A percentile compares a stretch with the other conserved stretches of the same genome.
phyloP scores from a whole-genome alignment of 1,140 invertebrate species.

The Drosophila asahinai region DNA sequence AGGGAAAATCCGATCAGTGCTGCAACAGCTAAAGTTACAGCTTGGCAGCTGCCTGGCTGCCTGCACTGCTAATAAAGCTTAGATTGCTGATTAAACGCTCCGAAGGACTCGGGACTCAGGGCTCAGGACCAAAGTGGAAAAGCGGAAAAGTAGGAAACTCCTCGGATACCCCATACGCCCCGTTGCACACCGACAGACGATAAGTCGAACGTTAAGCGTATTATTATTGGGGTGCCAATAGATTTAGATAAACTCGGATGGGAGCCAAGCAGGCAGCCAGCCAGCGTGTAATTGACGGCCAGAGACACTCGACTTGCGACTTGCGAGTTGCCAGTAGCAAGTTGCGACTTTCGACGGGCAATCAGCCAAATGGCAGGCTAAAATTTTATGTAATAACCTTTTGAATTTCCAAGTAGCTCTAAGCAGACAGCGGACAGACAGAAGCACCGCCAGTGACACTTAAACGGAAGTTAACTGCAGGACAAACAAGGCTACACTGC shows the following conservation, averaged over 20 bases:
- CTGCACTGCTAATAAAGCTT: slow-evolving; percentile 76
- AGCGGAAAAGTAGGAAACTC: slow-evolving; percentile 44
- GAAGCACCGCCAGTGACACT: slow-evolving; percentile 60
- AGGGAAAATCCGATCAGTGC: slow-evolving; percentile 70
- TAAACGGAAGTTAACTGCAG: slow-evolving; percentile 41
- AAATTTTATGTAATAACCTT: slow-evolving; percentile 83
- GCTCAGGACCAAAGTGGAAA: slow-evolving; percentile 24
- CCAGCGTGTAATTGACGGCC: slow-evolving; percentile 41
- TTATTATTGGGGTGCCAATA: slow-evolving; percentile 79
- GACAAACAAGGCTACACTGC: slow-evolving; percentile 45
- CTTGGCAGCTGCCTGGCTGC: slow-evolving; percentile 37
- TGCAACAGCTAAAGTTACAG: slow-evolving; percentile 65
- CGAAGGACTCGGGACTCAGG: slow-evolving; percentile 32
- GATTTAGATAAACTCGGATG: slow-evolving; percentile 75
- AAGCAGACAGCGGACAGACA: slow-evolving; percentile 39
- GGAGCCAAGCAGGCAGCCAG: slow-evolving; percentile 8
- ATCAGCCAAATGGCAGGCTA: slow-evolving; percentile 80
- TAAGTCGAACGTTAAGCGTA: slow-evolving; percentile 75
- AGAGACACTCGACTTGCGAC: slow-evolving; percentile 18
- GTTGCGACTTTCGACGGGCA: slow-evolving; percentile 60
- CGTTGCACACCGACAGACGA: slow-evolving; percentile 61
- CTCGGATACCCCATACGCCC: slow-evolving; percentile 63
- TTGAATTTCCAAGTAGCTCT: slow-evolving; percentile 79
- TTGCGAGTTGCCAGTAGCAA: slow-evolving; percentile 1
- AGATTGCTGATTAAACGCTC: slow-evolving; percentile 80